Evolutionary conservation across 2,797 vertebrate genomes (phyloP), one percentile per base, ranked within the genome.

Genomic region (Crotalus adamanteus): DNA sequence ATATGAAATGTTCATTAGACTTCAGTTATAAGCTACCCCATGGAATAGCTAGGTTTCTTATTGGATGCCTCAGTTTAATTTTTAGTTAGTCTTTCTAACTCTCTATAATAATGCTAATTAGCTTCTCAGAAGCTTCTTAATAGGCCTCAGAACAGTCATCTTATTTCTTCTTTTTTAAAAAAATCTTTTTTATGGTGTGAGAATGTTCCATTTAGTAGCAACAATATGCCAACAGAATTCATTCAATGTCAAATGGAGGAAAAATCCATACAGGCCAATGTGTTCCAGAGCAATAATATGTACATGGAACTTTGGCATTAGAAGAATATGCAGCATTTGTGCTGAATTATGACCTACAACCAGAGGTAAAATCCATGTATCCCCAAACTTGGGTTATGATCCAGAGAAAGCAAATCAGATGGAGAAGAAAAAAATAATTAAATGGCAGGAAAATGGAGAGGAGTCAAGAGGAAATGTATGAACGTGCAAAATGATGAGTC

Each of bases 101-200:
- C 22, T 93, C 61, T 94, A 5, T 83, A 93, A 91, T 90, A 94
- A 95, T 94, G 42, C 51, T 95, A 94, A 92, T 95, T 94, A 91
- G 13, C 92, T 94, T 95, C 92, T 95, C 92, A 91, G 13, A 94
- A n/a, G 2, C 3, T 95, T 86, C 91, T 60, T 86, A 94, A 87
- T 13, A 88, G 42, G 31, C 16, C 25, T 92, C 65, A 94, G 89
- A 96, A 6, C 26, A 51, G 53, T 93, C 47, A 89, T 85, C 22
- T 89, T n/a, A 61, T 83, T 91, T 94, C 6, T 55, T 63, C 78
- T 2, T 0, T 53, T 53, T 53, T 11, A 11, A 53, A 65, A 91
- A 53, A 65, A 91, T 78, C 59, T 93, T 78, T 94, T 90, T 88
- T 91, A 85, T 91, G 83, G 89, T 88, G 59, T 47, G 2, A 42